Evolutionary conservation across 2,797 vertebrate genomes (phyloP).

Genomic region (Eulemur rubriventer): DNA sequence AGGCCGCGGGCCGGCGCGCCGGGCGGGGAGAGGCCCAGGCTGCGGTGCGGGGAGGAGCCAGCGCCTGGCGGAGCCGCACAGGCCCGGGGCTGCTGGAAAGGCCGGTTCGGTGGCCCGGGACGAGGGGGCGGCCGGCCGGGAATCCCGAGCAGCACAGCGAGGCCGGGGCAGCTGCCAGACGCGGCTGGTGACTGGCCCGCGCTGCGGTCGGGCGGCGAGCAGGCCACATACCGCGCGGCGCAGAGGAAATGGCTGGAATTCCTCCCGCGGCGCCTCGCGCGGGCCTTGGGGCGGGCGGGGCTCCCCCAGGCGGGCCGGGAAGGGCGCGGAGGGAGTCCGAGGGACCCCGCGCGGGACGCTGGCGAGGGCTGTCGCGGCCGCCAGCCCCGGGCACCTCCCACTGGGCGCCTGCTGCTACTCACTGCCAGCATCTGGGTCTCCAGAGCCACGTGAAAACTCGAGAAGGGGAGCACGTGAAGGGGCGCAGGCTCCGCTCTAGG

Average conservation of each 20-base stretch:
- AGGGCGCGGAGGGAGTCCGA: background rate
- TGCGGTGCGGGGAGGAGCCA: background rate
- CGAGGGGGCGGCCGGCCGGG: background rate
- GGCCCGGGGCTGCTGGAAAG: background rate
- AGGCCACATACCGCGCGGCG: constrained; percentile 64
- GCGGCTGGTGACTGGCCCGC: background rate
- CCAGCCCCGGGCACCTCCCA: background rate
- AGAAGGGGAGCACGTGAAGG: background rate
- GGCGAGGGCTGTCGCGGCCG: background rate
- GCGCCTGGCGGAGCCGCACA: background rate
- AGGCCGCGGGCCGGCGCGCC: background rate
- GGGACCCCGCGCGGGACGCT: background rate
- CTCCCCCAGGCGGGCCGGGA: background rate
- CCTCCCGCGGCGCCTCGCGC: constrained; percentile 51
- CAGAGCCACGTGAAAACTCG: background rate
- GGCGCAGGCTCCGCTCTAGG: background rate
- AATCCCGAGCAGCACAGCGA: background rate
- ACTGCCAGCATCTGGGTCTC: background rate
- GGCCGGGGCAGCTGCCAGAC: constrained; percentile 58
- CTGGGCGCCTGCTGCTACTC: background rate
- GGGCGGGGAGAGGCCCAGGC: background rate
- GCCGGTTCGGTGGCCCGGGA: background rate
- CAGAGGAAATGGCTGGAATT: constrained; percentile 79
- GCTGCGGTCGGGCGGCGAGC: constrained; percentile 41
- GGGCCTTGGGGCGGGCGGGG: background rate